These are phyloP conservation scores for Vicugna pacos DNA, from an alignment of 2,113 vertebrate species.

Conservation along the genomic window DNA sequence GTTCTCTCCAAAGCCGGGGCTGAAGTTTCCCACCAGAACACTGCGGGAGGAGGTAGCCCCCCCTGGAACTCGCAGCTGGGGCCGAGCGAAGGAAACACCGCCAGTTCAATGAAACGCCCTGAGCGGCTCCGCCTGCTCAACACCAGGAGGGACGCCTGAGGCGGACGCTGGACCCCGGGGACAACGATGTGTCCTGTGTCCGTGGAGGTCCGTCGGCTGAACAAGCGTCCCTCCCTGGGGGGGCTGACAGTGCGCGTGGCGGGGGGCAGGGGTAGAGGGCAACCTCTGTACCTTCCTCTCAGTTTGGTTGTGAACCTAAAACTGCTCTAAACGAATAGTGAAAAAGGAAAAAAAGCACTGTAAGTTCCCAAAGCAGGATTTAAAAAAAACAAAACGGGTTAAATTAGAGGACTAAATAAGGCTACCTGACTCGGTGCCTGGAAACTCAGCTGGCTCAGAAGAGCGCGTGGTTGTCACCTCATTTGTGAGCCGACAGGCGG, in stretches of 20 bases:
- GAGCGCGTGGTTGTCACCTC: neutral
- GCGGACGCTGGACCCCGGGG: neutral
- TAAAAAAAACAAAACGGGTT: neutral
- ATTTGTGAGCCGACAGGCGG: neutral
- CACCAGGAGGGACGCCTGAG: too few species aligned
- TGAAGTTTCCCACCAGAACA: neutral
- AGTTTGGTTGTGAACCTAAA: neutral
- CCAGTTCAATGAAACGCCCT: neutral
- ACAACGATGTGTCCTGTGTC: accelerated
- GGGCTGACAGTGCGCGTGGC: neutral
- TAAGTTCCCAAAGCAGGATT: neutral
- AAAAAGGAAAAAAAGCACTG: neutral
- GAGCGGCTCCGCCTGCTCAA: too few species aligned
- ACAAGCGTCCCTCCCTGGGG: neutral
- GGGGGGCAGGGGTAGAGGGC: neutral
- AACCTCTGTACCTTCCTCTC: neutral
- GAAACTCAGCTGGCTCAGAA: neutral
- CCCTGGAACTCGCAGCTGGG: neutral
- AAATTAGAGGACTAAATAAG: neutral
- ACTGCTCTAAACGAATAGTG: neutral
- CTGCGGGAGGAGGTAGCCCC: neutral
- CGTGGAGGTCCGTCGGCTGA: accelerated
- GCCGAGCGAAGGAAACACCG: neutral
- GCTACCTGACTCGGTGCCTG: neutral
- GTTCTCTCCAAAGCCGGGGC: neutral